These are phyloP conservation scores for Metopolophium dirhodum DNA, from an alignment of 1,140 invertebrate species.

Conservation along the genomic window DNA sequence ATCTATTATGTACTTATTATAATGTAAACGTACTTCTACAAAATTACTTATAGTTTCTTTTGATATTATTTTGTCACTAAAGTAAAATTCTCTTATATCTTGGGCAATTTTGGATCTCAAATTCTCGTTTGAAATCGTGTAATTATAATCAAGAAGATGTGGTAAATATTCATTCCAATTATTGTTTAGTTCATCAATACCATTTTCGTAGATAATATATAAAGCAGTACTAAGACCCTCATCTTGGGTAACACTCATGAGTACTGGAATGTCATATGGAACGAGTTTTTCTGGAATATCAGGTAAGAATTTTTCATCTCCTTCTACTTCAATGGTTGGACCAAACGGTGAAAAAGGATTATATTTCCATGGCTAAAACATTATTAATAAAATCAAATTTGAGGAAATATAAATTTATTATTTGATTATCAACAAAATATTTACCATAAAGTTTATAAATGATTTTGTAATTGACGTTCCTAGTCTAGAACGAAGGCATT, in stretches of 20 bases:
- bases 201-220: conserved; percentile 64
- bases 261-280: conserved; percentile 63
- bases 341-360: conserved; percentile 71
- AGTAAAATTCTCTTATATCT: conserved; percentile 68
- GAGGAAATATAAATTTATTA: neutral
- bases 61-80: conserved; percentile 65
- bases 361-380: conserved; percentile 64
- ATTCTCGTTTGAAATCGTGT: conserved; percentile 66
- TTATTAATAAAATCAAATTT: neutral
- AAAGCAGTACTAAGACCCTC: conserved; percentile 62
- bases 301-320: conserved; percentile 67
- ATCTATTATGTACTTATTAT: neutral
- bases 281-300: conserved; percentile 62
- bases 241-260: conserved; percentile 61
- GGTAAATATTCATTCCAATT: conserved; percentile 69
- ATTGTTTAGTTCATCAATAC: conserved; percentile 66
- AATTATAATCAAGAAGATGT: conserved; percentile 69
- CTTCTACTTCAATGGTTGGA: conserved; percentile 66
- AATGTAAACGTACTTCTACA: conserved; percentile 48
- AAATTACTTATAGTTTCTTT: conserved; percentile 63
- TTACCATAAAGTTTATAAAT: conserved; percentile 65
- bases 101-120: conserved; percentile 63
- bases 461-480: conserved; percentile 66
- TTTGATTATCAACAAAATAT: neutral
- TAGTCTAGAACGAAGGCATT: conserved; percentile 73